Percentiles rank a stretch among this genome's conserved stretches.
These are phyloP conservation scores for Podarcis raffonei DNA, from an alignment of 2,113 vertebrate genomes.

Conservation along the genomic window DNA sequence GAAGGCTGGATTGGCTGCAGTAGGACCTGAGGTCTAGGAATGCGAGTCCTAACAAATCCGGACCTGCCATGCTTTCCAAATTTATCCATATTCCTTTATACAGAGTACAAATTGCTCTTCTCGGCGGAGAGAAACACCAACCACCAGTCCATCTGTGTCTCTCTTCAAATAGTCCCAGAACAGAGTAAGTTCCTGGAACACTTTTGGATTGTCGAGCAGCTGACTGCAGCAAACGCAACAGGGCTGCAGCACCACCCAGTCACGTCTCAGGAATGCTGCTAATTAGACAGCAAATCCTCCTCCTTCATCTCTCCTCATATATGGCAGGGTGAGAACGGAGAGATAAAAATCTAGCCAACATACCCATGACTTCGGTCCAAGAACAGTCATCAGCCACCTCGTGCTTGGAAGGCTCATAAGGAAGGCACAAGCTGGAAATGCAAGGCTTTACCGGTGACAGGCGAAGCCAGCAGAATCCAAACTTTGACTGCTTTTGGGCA, in stretches of 20 bases:
- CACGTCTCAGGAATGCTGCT: constrained; percentile 4
- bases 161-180: neutral
- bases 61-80: neutral
- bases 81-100: constrained; percentile 46
- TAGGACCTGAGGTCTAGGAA: constrained; percentile 38
- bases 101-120: accelerated
- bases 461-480: neutral
- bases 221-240: neutral
- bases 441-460: accelerated
- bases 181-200: neutral
- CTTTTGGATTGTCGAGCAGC: neutral
- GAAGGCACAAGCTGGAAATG: neutral
- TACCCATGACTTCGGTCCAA: neutral
- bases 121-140: accelerated
- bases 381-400: neutral
- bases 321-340: neutral
- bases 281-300: neutral
- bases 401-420: neutral
- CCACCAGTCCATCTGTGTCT: neutral
- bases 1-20: neutral
- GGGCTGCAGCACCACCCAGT: neutral
- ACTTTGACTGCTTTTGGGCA: neutral
- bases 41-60: neutral
- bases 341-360: neutral
- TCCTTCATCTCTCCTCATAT: constrained; percentile 8